phyloP scores from a whole-genome alignment of 2,113 vertebrate genomes.

The Eptesicus fuscus region DNA sequence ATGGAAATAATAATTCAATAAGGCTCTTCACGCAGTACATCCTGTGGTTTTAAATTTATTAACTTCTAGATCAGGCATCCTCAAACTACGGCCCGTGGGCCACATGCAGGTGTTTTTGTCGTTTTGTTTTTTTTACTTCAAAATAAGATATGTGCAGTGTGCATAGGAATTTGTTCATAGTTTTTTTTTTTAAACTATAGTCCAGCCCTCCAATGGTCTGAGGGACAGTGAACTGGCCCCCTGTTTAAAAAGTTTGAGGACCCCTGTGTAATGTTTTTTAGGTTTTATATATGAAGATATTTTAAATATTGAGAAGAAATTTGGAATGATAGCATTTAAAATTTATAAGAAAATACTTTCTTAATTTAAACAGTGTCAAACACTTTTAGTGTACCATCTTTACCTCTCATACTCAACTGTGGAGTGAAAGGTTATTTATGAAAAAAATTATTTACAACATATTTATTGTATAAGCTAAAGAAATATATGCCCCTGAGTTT shows the following conservation, averaged over 20 bases:
- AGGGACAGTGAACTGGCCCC: too few species aligned
- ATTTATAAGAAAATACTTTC: background rate
- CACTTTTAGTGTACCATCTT: background rate
- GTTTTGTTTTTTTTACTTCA: too few species aligned
- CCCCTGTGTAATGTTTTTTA: background rate
- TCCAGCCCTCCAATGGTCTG: too few species aligned
- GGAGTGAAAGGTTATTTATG: background rate
- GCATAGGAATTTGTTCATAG: too few species aligned
- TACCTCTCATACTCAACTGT: background rate
- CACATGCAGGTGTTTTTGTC: too few species aligned
- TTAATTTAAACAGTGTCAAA: background rate
- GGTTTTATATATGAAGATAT: background rate
- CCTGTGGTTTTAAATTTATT: background rate
- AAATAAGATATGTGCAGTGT: too few species aligned
- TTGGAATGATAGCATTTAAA: background rate
- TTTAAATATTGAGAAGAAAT: slow-evolving; percentile 5
- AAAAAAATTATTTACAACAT: background rate
- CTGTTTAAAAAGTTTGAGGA: too few species aligned
- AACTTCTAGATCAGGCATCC: background rate
- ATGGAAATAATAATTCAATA: background rate
- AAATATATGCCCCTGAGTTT: slow-evolving; percentile 8
- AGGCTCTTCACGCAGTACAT: background rate
- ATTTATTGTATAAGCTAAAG: background rate
- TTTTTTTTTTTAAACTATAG: too few species aligned
- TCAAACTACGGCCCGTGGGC: too few species aligned